Evolutionary conservation across 2,888 invertebrate species (phyloP), one percentile per base, ranked within the genome.

Genomic region (Drosophila siamana): DNA sequence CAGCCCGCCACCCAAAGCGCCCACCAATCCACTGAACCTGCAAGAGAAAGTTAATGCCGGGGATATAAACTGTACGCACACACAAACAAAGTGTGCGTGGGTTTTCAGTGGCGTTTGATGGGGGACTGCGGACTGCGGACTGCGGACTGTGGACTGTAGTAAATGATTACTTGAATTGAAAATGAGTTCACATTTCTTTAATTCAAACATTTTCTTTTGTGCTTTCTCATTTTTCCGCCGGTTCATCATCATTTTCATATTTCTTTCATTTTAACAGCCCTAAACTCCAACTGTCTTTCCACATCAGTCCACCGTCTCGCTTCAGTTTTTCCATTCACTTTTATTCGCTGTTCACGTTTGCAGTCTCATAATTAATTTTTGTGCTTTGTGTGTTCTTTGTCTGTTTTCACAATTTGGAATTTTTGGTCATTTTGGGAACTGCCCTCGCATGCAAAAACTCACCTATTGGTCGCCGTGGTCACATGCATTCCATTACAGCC

Each of bases 401-500:
- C n/a, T 1, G 7, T 3, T 26, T 30, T 1, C 11, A n/a, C 2
- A 24, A 30, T 15, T 22, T 19, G 8, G 40, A 4, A 13, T 5
- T 22, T 19, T 6, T 1, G 7, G 30, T 19, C n/a, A 6, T 24
- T 24, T 0, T 19, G 36, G 2, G 2, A 60, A n/a, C 30, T 22
- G 19, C 43, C 40, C 61, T 52, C 55, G 50, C 4, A 8, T 7
- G 13, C 0, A 7, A 9, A 9, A 24, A 70, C 82, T 82, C 57
- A 92, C 95, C 95, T 93, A 87, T 95, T 95, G 40, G 96, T 96
- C 4, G 96, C 95, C 9, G 95, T 94, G 36, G 95, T 95, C 4
- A 95, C 94, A 90, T 97, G 96, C 36, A 97, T 92, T 6, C 97
- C 97, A 92, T 97, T 97, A 89, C 97, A 97, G 2, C 96, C 96